A percentile compares a stretch with the other conserved stretches of the same genome.
Conservation (phyloP, 2,113 vertebrate species). For the Cynoglossus semilaevis region DNA sequence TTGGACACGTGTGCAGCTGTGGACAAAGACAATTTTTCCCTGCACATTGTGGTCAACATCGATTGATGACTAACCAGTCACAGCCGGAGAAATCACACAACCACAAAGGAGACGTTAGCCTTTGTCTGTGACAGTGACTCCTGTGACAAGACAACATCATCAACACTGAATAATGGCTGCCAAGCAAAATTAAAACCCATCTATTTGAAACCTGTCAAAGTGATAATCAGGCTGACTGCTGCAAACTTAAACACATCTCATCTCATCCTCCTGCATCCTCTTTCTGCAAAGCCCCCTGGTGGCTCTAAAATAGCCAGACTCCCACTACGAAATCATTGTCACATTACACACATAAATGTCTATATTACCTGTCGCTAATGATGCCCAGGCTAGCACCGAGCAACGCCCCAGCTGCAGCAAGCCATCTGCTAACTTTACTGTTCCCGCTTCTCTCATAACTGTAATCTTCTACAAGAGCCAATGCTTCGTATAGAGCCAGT, state of each 20-base stretch:
- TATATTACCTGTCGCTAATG: constrained; percentile 61
- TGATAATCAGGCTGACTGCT: neutral
- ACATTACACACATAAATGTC: constrained; percentile 29
- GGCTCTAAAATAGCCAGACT: constrained; percentile 15
- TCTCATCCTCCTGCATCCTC: neutral
- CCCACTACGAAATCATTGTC: constrained; percentile 5
- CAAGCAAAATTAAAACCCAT: constrained; percentile 5
- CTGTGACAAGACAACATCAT: neutral
- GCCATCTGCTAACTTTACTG: constrained; percentile 64
- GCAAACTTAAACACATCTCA: neutral
- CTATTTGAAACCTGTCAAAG: constrained; percentile 4
- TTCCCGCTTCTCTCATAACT: constrained; percentile 27
- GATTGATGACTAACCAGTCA: constrained; percentile 45
- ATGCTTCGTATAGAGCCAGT: constrained; percentile 28
- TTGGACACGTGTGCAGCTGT: constrained; percentile 29
- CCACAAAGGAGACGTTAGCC: constrained; percentile 16
- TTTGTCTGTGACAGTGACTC: constrained; percentile 28
- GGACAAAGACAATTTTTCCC: constrained; percentile 17
- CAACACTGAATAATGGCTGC: neutral
- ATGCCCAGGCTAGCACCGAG: constrained; percentile 45
- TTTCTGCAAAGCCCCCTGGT: neutral
- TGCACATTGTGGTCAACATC: constrained; percentile 42
- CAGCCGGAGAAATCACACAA: neutral
- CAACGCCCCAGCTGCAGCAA: constrained; percentile 23
- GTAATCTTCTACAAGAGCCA: constrained; percentile 42